Evolutionary conservation across 2,113 vertebrate genomes (phyloP), one percentile per base, ranked within the genome.

Genomic region (Scortum barcoo): DNA sequence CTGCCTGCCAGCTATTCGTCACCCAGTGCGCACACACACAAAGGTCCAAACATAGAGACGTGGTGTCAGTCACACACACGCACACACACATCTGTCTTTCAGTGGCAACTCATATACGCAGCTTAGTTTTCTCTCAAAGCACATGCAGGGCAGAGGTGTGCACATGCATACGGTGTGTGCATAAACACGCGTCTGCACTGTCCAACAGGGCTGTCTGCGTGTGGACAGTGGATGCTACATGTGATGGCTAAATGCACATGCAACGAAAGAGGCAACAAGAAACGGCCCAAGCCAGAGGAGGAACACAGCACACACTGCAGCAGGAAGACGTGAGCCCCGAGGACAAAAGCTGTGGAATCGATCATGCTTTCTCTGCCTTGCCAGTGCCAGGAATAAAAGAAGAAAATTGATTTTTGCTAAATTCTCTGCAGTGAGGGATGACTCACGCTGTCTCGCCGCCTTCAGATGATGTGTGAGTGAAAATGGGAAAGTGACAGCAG

Each of bases 381-480:
- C 65, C n/a, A 86, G 78, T 42, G 77, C 69, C 16, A n/a, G 48
- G 60, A 42, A 83, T 77, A 79, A 81, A 78, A 62, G 72, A 68
- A 74, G 72, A 86, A 81, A 76, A 92, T 90, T 75, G 88, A 92
- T 93, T 91, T 87, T 84, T 83, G 58, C 86, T 80, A 68, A 89
- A 92, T 90, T 90, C 71, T 90, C 76, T 44, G 72, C n/a, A 11
- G 74, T 88, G 82, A 89, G 79, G 81, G 68, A 90, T 91, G 93
- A 92, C 81, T 92, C 92, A 90, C 60, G 11, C 61, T 36, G 70
- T 87, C 80, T 88, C 54, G 33, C 6, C 42, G 30, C 72, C 80
- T 78, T 65, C 56, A 71, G 30, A 89, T 73, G 76, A 89, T 61
- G 82, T 76, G 74, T 53, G 58, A 83, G 58, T 70, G 40, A 83